phyloP scores from a whole-genome alignment of 1,140 invertebrate genomes.

The Oreohelix idahoensis region DNA sequence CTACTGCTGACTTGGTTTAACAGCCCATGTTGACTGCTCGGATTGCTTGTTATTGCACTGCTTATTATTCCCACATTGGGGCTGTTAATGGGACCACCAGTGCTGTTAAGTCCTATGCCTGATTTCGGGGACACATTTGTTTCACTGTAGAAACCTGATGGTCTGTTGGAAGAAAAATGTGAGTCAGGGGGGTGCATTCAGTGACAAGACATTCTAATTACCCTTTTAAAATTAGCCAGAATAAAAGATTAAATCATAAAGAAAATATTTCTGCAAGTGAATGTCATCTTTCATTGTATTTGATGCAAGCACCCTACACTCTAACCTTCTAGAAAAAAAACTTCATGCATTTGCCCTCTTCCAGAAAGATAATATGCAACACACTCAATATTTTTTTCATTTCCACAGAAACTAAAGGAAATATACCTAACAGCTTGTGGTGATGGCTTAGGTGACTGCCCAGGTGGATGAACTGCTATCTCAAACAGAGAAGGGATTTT shows the following conservation, averaged over 20 bases:
- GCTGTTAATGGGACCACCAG: background rate
- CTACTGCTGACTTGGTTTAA: background rate
- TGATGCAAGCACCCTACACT: no score
- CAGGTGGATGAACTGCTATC: constrained; percentile 64
- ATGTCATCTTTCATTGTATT: no score
- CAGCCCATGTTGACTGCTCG: background rate
- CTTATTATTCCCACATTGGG: constrained; percentile 11
- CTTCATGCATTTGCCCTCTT: no score
- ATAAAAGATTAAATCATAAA: no score
- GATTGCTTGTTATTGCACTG: background rate
- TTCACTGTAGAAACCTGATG: constrained; percentile 59
- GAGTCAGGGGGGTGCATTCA: no score
- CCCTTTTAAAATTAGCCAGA: no score
- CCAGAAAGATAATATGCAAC: no score
- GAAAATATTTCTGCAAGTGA: no score
- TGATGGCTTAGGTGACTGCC: constrained; percentile 50
- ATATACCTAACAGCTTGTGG: constrained; percentile 26
- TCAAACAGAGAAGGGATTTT: constrained; percentile 73
- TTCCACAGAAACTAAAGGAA: background rate
- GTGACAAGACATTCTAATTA: background rate
- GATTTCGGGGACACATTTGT: constrained; percentile 8
- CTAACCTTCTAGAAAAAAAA: no score
- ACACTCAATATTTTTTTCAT: background rate
- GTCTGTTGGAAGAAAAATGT: constrained; percentile 46
- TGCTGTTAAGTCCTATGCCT: background rate